Percentiles rank a stretch among this genome's conserved stretches.
Conservation (phyloP, 2,113 vertebrate species). For the Lepisosteus osseus region DNA sequence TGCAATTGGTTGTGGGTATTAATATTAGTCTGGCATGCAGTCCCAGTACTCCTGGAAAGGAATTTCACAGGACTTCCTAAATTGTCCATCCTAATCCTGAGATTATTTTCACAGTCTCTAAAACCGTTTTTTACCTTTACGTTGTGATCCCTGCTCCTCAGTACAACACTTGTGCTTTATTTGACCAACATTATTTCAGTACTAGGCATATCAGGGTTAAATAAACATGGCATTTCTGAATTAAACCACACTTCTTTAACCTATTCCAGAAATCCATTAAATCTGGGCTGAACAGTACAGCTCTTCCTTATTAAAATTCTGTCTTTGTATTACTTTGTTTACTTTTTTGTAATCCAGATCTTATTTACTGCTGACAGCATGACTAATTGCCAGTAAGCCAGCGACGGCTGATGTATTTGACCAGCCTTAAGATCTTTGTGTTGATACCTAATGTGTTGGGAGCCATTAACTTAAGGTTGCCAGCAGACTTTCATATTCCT, state of each 20-base stretch:
- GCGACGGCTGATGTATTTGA: conserved; percentile 16
- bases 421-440: conserved; percentile 21
- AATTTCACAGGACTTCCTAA: too few relatives aligned
- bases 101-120: too few relatives aligned
- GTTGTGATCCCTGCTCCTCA: too few relatives aligned
- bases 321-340: conserved; percentile 17
- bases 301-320: conserved; percentile 18
- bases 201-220: neutral
- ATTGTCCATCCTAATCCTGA: too few relatives aligned
- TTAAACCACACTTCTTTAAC: conserved; percentile 1
- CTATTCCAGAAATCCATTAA: conserved; percentile 5
- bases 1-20: too few relatives aligned
- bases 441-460: conserved; percentile 14
- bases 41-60: too few relatives aligned
- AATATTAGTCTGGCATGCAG: too few relatives aligned
- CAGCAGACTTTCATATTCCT: conserved; percentile 3
- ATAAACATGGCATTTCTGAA: neutral
- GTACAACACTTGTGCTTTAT: too few relatives aligned
- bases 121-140: too few relatives aligned
- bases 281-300: neutral
- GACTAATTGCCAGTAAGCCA: conserved; percentile 27
- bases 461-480: conserved; percentile 16
- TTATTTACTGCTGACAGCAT: conserved; percentile 27
- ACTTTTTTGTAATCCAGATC: conserved; percentile 22
- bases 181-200: too few relatives aligned